These are phyloP conservation scores for Pyrgus malvae DNA, from an alignment of 2,888 invertebrate genomes.

Conservation along the genomic window DNA sequence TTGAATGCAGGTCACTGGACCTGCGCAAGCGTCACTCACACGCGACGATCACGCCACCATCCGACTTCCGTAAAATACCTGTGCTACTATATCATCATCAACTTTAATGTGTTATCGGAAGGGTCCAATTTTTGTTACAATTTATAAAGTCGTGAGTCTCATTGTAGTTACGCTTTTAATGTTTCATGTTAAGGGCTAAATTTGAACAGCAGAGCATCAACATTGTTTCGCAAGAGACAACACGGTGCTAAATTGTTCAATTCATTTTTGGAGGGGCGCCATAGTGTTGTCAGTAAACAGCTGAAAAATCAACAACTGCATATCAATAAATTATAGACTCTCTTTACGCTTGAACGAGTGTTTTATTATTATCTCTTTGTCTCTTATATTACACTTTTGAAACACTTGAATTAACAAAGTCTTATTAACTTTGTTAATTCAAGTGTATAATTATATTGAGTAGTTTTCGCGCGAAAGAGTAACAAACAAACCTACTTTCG, in stretches of 20 bases:
- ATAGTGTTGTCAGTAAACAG: constrained; percentile 31
- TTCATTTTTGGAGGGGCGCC: constrained; percentile 48
- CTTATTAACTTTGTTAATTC: too few relatives aligned
- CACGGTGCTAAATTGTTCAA: constrained; percentile 27
- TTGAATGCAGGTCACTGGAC: constrained; percentile 65
- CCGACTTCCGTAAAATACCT: constrained; percentile 39
- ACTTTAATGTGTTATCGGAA: constrained; percentile 26
- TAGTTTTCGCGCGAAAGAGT: too few relatives aligned
- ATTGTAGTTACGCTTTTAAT: background rate
- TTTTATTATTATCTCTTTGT: too few relatives aligned
- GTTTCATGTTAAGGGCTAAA: background rate
- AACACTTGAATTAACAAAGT: too few relatives aligned
- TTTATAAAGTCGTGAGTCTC: background rate
- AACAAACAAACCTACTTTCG: too few relatives aligned
- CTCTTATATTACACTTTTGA: too few relatives aligned
- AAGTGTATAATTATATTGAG: too few relatives aligned
- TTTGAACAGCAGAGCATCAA: background rate
- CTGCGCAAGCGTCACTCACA: constrained; percentile 51
- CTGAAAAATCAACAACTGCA: too few relatives aligned
- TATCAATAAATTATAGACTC: background rate
- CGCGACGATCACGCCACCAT: constrained; percentile 69
- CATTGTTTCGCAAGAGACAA: constrained; percentile 29
- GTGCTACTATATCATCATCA: constrained; percentile 23
- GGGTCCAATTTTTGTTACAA: constrained; percentile 13
- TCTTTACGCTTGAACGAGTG: background rate